phyloP scores from a whole-genome alignment of 35 echinoderm and acorn worm species.

The Heliocidaris erythrogramma region DNA sequence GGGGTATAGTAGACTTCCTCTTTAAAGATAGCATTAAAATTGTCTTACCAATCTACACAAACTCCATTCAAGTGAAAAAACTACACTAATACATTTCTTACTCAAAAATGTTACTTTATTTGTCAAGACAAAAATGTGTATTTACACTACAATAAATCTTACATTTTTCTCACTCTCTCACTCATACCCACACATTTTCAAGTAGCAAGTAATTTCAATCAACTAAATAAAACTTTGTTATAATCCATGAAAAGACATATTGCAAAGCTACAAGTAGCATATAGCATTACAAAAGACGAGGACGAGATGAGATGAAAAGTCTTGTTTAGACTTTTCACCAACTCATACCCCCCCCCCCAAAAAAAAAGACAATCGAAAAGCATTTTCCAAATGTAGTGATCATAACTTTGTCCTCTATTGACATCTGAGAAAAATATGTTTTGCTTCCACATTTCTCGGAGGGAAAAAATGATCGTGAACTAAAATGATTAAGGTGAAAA shows the following conservation, averaged over 20 bases:
- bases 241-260: background rate
- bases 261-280: background rate
- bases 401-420: too few species aligned
- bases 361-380: too few species aligned
- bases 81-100: background rate
- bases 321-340: too few species aligned
- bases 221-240: background rate
- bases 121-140: slow-evolving; percentile 13
- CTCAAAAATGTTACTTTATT: background rate
- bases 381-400: too few species aligned
- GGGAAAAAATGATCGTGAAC: too few species aligned
- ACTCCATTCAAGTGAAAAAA: background rate
- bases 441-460: too few species aligned
- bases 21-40: too few species aligned
- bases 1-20: too few species aligned
- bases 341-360: too few species aligned
- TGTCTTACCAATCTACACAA: background rate
- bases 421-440: too few species aligned
- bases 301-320: too few species aligned
- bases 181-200: background rate
- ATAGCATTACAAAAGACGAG: background rate
- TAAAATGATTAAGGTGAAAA: too few species aligned
- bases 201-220: background rate
- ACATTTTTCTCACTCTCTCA: background rate
- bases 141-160: background rate